Conservation (phyloP, 2,888 invertebrate genomes). For the Taenaris catops region DNA sequence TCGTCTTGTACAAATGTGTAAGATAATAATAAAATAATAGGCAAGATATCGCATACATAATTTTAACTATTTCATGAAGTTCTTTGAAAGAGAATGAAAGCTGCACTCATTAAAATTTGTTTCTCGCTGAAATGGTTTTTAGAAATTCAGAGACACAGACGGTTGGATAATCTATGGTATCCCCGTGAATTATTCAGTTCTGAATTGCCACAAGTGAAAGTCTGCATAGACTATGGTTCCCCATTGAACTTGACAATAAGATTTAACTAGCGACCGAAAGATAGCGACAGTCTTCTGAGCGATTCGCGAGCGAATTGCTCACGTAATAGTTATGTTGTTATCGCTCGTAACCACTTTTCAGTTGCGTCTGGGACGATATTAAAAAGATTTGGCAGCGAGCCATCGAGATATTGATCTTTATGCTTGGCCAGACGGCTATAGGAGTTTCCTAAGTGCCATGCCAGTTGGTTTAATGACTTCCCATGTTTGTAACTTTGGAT, state of each 20-base stretch:
- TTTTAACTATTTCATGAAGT: too few species aligned
- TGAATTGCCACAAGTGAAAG: constrained; percentile 55
- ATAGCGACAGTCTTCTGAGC: constrained; percentile 37
- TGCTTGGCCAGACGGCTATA: constrained; percentile 72
- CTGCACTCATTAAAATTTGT: constrained; percentile 68
- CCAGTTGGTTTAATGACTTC: constrained; percentile 73
- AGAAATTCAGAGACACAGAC: too few species aligned
- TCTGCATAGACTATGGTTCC: constrained; percentile 56
- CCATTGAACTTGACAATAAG: constrained; percentile 68
- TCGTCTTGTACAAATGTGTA: too few species aligned
- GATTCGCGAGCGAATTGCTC: constrained; percentile 59
- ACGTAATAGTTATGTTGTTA: constrained; percentile 76
- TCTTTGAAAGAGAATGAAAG: constrained; percentile 54
- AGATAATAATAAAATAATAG: too few species aligned
- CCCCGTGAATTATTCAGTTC: too few species aligned
- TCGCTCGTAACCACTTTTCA: constrained; percentile 68
- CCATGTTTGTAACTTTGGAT: constrained; percentile 67
- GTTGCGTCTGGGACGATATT: constrained; percentile 70
- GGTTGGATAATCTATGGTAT: too few species aligned
- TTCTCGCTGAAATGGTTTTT: too few species aligned
- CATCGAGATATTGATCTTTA: constrained; percentile 77
- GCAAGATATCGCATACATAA: too few species aligned
- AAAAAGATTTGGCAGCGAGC: constrained; percentile 77
- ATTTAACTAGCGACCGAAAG: constrained; percentile 57
- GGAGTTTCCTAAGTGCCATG: constrained; percentile 65